phyloP scores from a whole-genome alignment of 2,113 vertebrate genomes.

The Corythoichthys haematopterus region DNA sequence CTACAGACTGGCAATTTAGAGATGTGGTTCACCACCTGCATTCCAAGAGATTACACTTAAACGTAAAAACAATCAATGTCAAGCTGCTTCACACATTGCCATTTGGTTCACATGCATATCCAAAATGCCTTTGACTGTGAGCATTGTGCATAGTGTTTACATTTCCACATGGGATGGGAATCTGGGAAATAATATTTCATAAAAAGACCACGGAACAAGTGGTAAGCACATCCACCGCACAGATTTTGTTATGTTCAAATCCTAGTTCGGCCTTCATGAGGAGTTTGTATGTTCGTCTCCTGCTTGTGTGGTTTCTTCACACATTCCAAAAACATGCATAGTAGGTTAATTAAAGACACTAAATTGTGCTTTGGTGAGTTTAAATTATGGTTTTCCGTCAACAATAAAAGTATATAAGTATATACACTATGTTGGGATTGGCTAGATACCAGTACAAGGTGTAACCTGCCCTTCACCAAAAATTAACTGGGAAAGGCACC shows the following conservation, averaged over 20 bases:
- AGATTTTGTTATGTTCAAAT: too few relatives aligned
- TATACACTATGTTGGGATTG: neutral
- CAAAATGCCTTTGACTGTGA: conserved; percentile 9
- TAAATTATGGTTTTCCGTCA: too few relatives aligned
- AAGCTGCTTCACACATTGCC: conserved; percentile 24
- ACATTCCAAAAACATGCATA: too few relatives aligned
- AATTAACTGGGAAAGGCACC: neutral
- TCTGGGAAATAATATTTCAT: neutral
- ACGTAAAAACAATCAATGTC: conserved; percentile 38
- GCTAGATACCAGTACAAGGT: neutral
- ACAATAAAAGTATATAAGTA: too few relatives aligned
- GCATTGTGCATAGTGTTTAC: neutral
- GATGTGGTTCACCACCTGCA: conserved; percentile 15
- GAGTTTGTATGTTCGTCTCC: neutral
- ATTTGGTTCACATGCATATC: conserved; percentile 41
- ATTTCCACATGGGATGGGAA: conserved; percentile 1
- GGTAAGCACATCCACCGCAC: neutral
- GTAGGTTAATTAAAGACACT: too few relatives aligned
- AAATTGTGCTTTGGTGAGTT: too few relatives aligned
- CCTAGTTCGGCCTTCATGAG: too few relatives aligned
- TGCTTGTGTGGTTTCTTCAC: too few relatives aligned
- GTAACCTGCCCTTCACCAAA: neutral
- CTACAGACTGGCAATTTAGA: conserved; percentile 13
- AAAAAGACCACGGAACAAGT: neutral
- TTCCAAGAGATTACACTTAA: conserved; percentile 34